phyloP scores from a whole-genome alignment of 2,888 invertebrate genomes.

The Pseudococcus longispinus region DNA sequence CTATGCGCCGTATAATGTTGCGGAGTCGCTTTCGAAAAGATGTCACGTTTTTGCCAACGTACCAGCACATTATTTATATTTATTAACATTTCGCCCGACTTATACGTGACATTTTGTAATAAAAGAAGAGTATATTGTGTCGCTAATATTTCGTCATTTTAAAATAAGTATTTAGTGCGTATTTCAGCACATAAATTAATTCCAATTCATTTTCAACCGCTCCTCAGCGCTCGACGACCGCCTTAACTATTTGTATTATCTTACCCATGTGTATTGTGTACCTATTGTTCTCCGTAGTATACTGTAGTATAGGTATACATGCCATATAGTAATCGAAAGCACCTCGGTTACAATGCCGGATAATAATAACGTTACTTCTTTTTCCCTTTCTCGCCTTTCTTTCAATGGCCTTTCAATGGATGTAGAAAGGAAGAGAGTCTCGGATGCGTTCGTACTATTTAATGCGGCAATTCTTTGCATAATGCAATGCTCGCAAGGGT shows the following conservation, averaged over 20 bases:
- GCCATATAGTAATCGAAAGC: neutral
- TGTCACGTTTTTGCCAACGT: conserved; percentile 36
- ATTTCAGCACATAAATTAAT: conserved; percentile 44
- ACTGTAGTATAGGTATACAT: neutral
- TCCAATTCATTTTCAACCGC: conserved; percentile 29
- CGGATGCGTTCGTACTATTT: neutral
- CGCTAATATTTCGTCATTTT: conserved; percentile 46
- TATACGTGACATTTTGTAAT: conserved; percentile 44
- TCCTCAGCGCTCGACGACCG: neutral
- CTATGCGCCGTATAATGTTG: neutral
- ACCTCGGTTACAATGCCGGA: neutral
- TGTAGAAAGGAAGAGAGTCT: neutral
- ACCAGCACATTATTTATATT: conserved; percentile 41
- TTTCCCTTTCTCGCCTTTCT: neutral
- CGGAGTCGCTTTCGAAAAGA: conserved; percentile 37
- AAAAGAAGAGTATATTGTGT: conserved; percentile 45
- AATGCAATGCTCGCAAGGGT: neutral
- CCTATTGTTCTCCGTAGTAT: neutral
- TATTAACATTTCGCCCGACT: conserved; percentile 45
- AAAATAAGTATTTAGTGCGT: conserved; percentile 42
- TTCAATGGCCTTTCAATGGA: neutral
- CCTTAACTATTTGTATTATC: neutral
- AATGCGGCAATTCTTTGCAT: neutral
- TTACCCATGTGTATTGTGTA: neutral
- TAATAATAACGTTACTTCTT: neutral